phyloP scores from a whole-genome alignment of 2,888 invertebrate genomes.

The Xestoiulus laeticollis region DNA sequence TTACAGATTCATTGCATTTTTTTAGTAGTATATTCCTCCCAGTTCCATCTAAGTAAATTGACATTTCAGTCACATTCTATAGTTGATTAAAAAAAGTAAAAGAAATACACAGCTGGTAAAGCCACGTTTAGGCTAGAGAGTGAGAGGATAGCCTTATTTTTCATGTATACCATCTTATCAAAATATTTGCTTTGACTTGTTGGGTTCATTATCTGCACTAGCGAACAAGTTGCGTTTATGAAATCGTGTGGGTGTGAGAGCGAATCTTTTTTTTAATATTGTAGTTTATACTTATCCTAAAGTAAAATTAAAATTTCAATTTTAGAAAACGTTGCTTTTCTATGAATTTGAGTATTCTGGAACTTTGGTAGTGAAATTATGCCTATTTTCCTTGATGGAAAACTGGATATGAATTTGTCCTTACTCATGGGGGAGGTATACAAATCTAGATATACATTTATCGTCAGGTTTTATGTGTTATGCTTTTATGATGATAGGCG shows the following conservation, averaged over 20 bases:
- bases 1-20: not conserved
- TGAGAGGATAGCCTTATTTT: not conserved
- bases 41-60: not conserved
- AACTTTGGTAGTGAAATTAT: no score
- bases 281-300: not conserved
- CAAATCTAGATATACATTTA: no score
- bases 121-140: not conserved
- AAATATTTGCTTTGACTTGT: not conserved
- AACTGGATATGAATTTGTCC: no score
- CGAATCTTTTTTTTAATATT: not conserved
- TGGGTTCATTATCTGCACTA: not conserved
- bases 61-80: slow-evolving; percentile 8
- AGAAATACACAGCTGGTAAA: not conserved
- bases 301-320: no score
- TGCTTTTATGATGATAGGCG: no score
- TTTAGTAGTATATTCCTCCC: not conserved
- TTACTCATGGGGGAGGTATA: no score
- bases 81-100: not conserved
- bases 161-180: not conserved
- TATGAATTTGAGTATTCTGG: no score
- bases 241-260: not conserved
- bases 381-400: no score
- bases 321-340: no score
- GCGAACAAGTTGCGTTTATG: not conserved
- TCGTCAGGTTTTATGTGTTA: no score